phyloP scores from a whole-genome alignment of 2,888 invertebrate species.

The Ypsolopha scabrella region DNA sequence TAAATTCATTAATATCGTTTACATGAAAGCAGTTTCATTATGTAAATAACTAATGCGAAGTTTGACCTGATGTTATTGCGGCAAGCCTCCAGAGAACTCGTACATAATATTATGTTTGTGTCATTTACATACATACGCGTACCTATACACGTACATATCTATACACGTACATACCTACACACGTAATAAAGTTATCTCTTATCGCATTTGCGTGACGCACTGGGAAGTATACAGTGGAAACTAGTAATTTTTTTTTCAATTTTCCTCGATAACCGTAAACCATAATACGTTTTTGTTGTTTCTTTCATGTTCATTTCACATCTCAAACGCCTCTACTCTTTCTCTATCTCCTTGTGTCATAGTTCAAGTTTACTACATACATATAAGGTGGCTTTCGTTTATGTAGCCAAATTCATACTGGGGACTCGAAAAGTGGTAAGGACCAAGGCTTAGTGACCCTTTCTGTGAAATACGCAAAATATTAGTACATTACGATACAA shows the following conservation, averaged over 20 bases:
- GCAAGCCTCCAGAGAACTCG: slow-evolving; percentile 38
- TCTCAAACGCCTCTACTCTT: too few species aligned
- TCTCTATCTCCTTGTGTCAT: too few species aligned
- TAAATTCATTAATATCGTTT: too few species aligned
- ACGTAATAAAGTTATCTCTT: slow-evolving; percentile 29
- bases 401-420: too few species aligned
- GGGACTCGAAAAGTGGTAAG: too few species aligned
- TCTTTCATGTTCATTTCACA: too few species aligned
- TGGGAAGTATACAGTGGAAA: neutral
- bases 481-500: too few species aligned
- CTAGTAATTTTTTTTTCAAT: neutral
- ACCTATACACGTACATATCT: neutral
- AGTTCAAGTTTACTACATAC: too few species aligned
- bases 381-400: too few species aligned
- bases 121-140: neutral
- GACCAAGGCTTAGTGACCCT: too few species aligned
- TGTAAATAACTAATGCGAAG: slow-evolving; percentile 24
- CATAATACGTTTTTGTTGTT: neutral
- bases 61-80: slow-evolving; percentile 59
- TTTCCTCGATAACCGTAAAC: neutral
- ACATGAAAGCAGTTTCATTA: too few species aligned
- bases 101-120: neutral
- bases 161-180: neutral
- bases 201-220: slow-evolving; percentile 18
- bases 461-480: too few species aligned